Evolutionary conservation across 2,888 invertebrate genomes (phyloP).

Genomic region (Metallyticus violacea): DNA sequence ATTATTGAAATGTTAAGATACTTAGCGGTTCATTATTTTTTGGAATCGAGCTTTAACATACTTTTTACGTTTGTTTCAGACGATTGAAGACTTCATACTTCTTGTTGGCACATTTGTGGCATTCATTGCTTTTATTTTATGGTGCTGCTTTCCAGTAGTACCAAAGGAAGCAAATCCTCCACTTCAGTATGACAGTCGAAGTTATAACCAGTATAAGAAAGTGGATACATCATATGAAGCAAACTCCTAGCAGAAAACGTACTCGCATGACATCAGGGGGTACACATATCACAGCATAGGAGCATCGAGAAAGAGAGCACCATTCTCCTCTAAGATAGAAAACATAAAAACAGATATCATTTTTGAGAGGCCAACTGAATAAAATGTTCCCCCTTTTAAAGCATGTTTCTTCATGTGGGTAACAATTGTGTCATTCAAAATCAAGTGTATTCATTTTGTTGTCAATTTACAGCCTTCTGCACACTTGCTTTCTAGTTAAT

Average conservation of each 20-base stretch:
- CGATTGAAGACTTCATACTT: conserved; percentile 60
- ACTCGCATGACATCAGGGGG: background rate
- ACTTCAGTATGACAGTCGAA: conserved; percentile 27
- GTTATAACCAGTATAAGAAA: conserved; percentile 30
- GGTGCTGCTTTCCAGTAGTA: conserved; percentile 62
- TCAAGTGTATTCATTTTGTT: background rate
- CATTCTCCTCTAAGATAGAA: background rate
- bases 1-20: background rate
- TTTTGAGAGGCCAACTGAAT: background rate
- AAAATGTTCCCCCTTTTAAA: background rate
- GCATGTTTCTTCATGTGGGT: background rate
- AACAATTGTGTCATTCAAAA: background rate
- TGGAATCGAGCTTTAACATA: background rate
- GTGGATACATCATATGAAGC: conserved; percentile 24
- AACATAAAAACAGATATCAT: background rate
- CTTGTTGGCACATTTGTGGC: conserved; percentile 60
- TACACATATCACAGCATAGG: conserved; percentile 4
- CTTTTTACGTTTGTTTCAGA: conserved; percentile 44
- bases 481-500: background rate
- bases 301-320: background rate
- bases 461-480: background rate
- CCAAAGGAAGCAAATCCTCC: conserved; percentile 45
- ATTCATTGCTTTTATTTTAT: conserved; percentile 60
- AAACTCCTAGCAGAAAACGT: conserved; percentile 27
- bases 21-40: background rate